These are phyloP conservation scores for Drosophila lacicola DNA, from an alignment of 2,888 invertebrate genomes.

Conservation along the genomic window DNA sequence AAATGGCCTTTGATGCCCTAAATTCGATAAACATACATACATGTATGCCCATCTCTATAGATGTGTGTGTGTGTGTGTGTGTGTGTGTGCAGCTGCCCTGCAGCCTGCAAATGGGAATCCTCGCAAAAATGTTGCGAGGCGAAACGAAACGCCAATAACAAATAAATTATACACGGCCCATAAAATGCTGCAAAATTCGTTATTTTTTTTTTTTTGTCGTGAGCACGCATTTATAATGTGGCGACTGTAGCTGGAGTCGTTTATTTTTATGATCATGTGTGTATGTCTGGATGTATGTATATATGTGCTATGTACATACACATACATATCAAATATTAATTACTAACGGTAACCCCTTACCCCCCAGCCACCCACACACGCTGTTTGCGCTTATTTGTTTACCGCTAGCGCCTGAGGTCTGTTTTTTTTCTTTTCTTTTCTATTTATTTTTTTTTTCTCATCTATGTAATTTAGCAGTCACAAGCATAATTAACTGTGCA, in stretches of 20 bases:
- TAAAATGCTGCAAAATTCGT: constrained; percentile 52
- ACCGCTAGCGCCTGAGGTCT: constrained; percentile 56
- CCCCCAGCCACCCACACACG: constrained; percentile 9
- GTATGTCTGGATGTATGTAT: background rate
- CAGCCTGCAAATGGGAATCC: constrained; percentile 40
- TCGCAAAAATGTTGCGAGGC: constrained; percentile 29
- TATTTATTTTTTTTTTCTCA: background rate
- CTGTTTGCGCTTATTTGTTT: constrained; percentile 46
- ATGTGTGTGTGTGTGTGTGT: constrained; percentile 1
- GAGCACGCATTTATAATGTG: constrained; percentile 77
- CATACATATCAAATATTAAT: constrained; percentile 57
- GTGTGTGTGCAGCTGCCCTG: constrained; percentile 23
- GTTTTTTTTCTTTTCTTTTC: constrained; percentile 34
- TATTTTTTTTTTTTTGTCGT: constrained; percentile 51
- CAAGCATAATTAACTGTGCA: constrained; percentile 72
- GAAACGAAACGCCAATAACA: constrained; percentile 58
- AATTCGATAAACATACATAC: constrained; percentile 54
- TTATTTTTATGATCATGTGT: constrained; percentile 54
- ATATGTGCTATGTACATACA: constrained; percentile 3
- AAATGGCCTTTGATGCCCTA: constrained; percentile 79
- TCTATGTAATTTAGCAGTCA: constrained; percentile 47
- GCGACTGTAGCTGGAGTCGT: constrained; percentile 27
- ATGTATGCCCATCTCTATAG: constrained; percentile 5
- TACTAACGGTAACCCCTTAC: constrained; percentile 40
- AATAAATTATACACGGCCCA: constrained; percentile 61